Evolutionary conservation across 1,140 invertebrate species (phyloP).

Genomic region (Heterodera schachtii): DNA sequence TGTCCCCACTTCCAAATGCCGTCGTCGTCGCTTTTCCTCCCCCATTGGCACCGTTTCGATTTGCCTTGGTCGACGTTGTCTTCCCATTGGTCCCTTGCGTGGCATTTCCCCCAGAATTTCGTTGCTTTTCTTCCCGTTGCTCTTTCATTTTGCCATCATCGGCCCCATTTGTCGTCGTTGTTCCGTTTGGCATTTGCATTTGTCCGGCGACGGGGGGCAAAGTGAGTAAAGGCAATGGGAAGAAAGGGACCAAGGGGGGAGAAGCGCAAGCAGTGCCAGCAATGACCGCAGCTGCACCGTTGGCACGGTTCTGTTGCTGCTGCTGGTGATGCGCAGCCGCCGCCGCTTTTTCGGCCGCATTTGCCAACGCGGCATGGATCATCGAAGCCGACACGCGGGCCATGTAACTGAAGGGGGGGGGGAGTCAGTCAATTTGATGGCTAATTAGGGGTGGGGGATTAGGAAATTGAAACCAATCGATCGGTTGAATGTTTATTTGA

Average conservation of each 20-base stretch:
- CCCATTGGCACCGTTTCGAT: not conserved
- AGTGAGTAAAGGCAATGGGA: conserved; percentile 2
- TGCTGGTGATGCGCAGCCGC: conserved; percentile 15
- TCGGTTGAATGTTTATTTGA: no score
- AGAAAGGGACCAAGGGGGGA: not conserved
- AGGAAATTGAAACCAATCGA: not conserved
- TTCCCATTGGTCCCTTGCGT: no score
- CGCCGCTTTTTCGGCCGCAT: conserved; percentile 21
- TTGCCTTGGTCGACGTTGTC: not conserved
- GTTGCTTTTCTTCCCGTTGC: not conserved
- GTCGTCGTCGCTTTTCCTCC: not conserved
- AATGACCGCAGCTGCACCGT: not conserved
- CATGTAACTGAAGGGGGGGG: not conserved
- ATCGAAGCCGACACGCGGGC: conserved; percentile 22
- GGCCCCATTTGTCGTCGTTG: not conserved
- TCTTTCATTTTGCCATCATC: not conserved
- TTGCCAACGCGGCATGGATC: conserved; percentile 15
- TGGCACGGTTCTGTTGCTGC: conserved; percentile 13
- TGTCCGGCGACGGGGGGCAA: not conserved
- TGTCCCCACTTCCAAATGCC: no score
- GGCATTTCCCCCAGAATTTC: no score
- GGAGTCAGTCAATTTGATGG: no score
- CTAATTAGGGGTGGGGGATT: not conserved
- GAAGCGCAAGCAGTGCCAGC: not conserved
- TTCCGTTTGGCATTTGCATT: not conserved